phyloP scores from a whole-genome alignment of 2,888 invertebrate genomes.

The Crioceris asparagi region DNA sequence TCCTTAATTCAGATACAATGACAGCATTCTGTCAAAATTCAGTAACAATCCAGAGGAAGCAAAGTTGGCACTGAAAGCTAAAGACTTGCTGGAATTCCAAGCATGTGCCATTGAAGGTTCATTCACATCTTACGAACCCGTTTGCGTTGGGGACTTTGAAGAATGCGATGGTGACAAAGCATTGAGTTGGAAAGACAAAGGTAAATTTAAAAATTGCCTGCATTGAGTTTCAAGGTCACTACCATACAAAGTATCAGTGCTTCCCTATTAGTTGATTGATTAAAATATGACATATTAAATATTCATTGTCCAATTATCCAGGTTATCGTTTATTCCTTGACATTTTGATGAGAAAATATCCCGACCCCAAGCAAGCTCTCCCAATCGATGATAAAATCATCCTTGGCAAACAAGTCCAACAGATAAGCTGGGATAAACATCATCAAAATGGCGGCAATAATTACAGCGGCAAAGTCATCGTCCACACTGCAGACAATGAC shows the following conservation, averaged over 20 bases:
- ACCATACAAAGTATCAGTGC: too few relatives aligned
- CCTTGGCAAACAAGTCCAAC: constrained; percentile 21
- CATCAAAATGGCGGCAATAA: background rate
- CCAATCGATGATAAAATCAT: constrained; percentile 22
- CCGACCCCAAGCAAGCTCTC: constrained; percentile 14
- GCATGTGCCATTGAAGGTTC: background rate
- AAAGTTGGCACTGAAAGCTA: too few relatives aligned
- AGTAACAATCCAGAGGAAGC: too few relatives aligned
- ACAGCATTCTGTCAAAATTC: too few relatives aligned
- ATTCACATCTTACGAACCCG: constrained; percentile 40
- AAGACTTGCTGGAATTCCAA: too few relatives aligned
- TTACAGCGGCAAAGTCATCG: constrained; percentile 30
- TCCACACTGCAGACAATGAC: constrained; percentile 41
- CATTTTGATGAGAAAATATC: constrained; percentile 41
- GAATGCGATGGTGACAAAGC: constrained; percentile 55
- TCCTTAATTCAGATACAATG: too few relatives aligned
- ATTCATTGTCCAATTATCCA: too few relatives aligned
- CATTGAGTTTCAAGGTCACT: too few relatives aligned
- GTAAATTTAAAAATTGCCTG: too few relatives aligned
- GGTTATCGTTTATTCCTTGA: constrained; percentile 54
- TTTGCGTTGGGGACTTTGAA: constrained; percentile 54
- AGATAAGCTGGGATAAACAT: constrained; percentile 15
- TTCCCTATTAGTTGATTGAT: too few relatives aligned
- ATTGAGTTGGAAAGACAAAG: constrained; percentile 60
- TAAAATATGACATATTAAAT: too few relatives aligned